Evolutionary conservation across 2,113 vertebrate species (phyloP).

Genomic region (Neolamprologus fasciatus): DNA sequence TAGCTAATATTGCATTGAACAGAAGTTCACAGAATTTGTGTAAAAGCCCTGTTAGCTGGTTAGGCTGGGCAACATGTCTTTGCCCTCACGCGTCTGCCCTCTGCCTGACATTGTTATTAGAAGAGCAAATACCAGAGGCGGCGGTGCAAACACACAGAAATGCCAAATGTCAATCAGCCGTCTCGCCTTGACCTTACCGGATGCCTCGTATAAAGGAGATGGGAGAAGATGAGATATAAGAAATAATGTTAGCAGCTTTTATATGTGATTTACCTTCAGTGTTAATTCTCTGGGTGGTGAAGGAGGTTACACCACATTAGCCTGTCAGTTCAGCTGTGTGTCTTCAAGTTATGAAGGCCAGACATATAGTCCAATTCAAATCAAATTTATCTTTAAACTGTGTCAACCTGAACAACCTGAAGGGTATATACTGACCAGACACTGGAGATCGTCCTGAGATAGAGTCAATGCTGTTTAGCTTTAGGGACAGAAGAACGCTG

Average conservation of each 20-base stretch:
- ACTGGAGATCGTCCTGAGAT: not conserved
- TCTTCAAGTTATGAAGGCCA: not conserved
- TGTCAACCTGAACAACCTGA: not conserved
- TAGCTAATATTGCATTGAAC: not conserved
- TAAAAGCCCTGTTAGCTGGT: constrained; percentile 4
- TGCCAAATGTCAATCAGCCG: constrained; percentile 55
- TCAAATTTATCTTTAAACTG: not conserved
- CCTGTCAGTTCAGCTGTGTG: not conserved
- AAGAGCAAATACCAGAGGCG: constrained; percentile 42
- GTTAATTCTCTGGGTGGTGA: not conserved
- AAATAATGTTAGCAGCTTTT: not conserved
- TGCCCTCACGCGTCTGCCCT: constrained; percentile 1
- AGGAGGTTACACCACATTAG: not conserved
- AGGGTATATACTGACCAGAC: not conserved
- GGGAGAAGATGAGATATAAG: constrained; percentile 13
- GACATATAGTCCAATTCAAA: not conserved
- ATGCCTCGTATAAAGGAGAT: not conserved
- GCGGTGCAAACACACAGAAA: constrained; percentile 36
- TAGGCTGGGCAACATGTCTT: not conserved
- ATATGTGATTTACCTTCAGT: not conserved
- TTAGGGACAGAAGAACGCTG: not conserved
- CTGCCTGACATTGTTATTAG: constrained; percentile 52
- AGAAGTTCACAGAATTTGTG: not conserved
- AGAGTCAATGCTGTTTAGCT: not conserved
- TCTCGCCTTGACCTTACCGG: constrained; percentile 26